phyloP scores from a whole-genome alignment of 2,113 vertebrate genomes.

The Vidua chalybeata region DNA sequence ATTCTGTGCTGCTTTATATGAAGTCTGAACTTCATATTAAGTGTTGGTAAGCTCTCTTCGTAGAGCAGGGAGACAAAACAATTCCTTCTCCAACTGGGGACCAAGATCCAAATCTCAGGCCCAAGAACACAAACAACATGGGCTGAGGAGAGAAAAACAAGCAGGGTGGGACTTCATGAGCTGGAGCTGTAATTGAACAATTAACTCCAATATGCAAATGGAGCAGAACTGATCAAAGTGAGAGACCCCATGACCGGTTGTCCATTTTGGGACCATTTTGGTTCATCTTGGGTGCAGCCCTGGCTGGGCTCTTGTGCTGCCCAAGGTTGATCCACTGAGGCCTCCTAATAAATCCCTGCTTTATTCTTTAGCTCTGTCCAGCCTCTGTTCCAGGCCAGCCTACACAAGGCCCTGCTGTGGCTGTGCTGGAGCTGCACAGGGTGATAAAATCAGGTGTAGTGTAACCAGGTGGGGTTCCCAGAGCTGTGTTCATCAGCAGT shows the following conservation, averaged over 20 bases:
- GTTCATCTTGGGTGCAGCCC: neutral
- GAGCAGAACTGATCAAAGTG: neutral
- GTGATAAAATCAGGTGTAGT: accelerated
- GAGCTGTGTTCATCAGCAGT: accelerated
- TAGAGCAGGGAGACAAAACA: neutral
- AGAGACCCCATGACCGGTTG: accelerated
- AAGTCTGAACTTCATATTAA: neutral
- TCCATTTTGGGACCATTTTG: neutral
- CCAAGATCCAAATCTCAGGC: neutral
- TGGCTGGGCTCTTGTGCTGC: neutral
- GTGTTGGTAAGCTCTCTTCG: neutral
- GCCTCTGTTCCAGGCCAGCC: neutral
- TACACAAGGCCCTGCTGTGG: neutral
- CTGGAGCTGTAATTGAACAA: neutral
- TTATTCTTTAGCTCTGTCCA: neutral
- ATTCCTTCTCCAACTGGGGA: neutral
- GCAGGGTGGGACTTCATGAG: neutral
- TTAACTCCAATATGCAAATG: neutral
- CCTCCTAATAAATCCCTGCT: neutral
- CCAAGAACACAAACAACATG: neutral
- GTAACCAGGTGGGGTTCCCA: neutral
- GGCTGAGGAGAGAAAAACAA: neutral
- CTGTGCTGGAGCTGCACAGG: neutral
- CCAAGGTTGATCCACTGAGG: neutral
- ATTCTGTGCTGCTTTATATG: neutral